Base-by-base conservation (phyloP, 2,113 vertebrate genomes). In the Aegotheles bennettii region DNA sequence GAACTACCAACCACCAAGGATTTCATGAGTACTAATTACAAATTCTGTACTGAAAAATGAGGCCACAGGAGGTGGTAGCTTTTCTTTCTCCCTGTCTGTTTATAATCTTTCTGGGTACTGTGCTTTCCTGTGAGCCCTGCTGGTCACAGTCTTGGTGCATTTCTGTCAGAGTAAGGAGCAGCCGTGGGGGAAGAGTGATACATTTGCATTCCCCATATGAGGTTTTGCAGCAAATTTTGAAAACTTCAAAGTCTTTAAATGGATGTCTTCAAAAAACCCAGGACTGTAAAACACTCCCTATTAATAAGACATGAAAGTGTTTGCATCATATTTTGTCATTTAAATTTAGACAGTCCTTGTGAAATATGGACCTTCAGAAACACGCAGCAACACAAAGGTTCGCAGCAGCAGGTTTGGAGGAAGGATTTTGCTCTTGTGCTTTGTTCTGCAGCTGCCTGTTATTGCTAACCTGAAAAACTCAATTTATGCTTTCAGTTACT, bases 381-480 rank as follows among this genome's bases (percentile, higher is more conserved):
- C 0, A 2, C 0, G 2, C 28, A 73, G 89, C 3, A 10, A 3
- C 69, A 13, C 23, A 3, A 7, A 56, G 69, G 54, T 85, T 79
- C 87, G 70, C 45, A 75, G 84, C 80, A 74, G 89, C 23, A 84
- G 40, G n/a, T 78, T 93, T 89, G 74, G 69, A 76, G 78, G 65
- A 70, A 87, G 70, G 60, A 53, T 87, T 86, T 83, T 83, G 63
- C 75, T 57, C 42, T 75, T 93, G 59, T 93, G 88, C 64, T 73
- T 61, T 88, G 24, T 38, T 91, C 84, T 63, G 87, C 82, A 90
- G 77, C 79, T 90, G 84, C 77, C 71, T 87, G 43, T 94, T 95
- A 68, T 54, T 94, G 92, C 90, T 96, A 90, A 93, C 86, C 80
- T 33, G 25, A 95, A 77, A 96, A 96, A 97, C 67, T 67, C 64